These are phyloP conservation scores for Yasuhikotakia modesta DNA, from an alignment of 2,797 vertebrate genomes.

Conservation along the genomic window DNA sequence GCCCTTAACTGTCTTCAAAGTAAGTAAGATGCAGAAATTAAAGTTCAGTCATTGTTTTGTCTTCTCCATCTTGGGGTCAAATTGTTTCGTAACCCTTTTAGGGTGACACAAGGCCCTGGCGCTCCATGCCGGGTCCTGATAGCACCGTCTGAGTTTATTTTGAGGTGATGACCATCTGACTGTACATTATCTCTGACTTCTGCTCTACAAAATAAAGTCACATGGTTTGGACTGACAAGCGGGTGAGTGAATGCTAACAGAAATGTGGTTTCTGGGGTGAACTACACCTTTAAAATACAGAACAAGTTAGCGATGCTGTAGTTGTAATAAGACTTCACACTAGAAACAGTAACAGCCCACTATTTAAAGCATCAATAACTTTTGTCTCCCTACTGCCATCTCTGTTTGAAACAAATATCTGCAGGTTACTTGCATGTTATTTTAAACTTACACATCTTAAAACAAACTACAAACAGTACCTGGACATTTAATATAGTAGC, in stretches of 20 bases:
- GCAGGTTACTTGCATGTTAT: too few species aligned
- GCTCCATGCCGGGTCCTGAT: not conserved
- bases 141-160: conserved; percentile 2
- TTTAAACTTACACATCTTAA: too few species aligned
- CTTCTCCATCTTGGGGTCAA: not conserved
- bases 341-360: too few species aligned
- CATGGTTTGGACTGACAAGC: not conserved
- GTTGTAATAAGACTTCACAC: too few species aligned
- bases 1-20: not conserved
- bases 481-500: too few species aligned
- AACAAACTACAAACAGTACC: too few species aligned
- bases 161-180: not conserved
- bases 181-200: not conserved
- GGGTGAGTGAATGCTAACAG: not conserved
- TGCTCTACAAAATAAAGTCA: not conserved
- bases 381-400: too few species aligned
- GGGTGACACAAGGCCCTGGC: not conserved
- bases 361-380: too few species aligned
- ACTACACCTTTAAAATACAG: too few species aligned
- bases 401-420: too few species aligned
- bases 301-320: too few species aligned
- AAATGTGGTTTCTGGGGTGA: too few species aligned
- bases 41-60: not conserved
- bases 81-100: not conserved
- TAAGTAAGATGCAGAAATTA: not conserved